A percentile compares a stretch with the other conserved stretches of the same genome.
phyloP scores from a whole-genome alignment of 2,113 vertebrate species.

The Emydura subglobosa region DNA sequence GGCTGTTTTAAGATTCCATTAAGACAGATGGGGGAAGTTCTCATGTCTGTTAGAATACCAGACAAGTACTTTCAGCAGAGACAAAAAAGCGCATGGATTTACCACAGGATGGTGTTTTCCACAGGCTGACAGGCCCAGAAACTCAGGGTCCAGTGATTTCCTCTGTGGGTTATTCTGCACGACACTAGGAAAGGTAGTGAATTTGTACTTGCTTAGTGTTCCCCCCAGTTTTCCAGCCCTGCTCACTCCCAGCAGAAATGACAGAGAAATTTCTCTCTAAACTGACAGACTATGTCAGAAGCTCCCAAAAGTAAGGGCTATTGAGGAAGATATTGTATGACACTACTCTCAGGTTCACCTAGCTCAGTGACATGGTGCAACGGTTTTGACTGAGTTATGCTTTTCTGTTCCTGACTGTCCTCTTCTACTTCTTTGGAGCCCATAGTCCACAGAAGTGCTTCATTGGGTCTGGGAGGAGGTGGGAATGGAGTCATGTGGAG shows the following conservation, averaged over 20 bases:
- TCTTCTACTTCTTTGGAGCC: background rate
- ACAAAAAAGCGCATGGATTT: background rate
- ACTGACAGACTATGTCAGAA: background rate
- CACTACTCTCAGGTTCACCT: fast-evolving
- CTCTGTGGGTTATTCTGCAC: fast-evolving
- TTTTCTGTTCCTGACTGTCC: background rate
- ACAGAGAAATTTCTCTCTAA: background rate
- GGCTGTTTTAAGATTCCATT: background rate
- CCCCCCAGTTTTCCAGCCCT: background rate
- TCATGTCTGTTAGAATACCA: background rate
- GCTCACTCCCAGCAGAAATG: background rate
- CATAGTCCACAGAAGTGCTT: background rate
- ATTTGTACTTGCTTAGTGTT: background rate
- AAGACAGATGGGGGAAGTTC: background rate
- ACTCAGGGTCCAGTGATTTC: background rate
- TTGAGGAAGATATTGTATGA: background rate
- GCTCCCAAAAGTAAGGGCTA: background rate
- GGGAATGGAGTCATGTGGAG: background rate
- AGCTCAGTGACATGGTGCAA: background rate
- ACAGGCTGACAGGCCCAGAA: background rate
- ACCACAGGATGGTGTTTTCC: background rate
- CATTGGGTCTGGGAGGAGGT: background rate
- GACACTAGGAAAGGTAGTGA: background rate
- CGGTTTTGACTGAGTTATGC: fast-evolving
- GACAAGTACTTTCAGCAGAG: fast-evolving